phyloP scores from a whole-genome alignment of 1,140 invertebrate genomes.

The Cydia splendana region DNA sequence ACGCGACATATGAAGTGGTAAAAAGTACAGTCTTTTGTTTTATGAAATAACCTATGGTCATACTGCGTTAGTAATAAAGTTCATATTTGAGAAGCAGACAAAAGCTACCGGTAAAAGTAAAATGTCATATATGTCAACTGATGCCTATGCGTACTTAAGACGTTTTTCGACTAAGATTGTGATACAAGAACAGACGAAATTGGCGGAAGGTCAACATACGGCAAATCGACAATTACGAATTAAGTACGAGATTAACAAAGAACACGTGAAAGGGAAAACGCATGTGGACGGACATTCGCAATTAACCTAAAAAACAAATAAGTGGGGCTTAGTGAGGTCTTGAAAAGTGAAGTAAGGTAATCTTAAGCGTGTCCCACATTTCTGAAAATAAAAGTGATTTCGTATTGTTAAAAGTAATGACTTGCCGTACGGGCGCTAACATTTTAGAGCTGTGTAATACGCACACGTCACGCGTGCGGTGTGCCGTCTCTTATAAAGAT shows the following conservation, averaged over 20 bases:
- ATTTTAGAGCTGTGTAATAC: too few relatives aligned
- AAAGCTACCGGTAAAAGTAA: not conserved
- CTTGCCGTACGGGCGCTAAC: not conserved
- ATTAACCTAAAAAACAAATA: conserved; percentile 15
- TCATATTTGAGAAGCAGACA: not conserved
- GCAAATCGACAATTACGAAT: conserved; percentile 4
- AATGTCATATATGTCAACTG: not conserved
- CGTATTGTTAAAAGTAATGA: not conserved
- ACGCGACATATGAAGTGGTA: not conserved
- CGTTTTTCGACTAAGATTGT: not conserved
- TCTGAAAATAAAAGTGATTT: not conserved
- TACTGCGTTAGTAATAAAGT: not conserved
- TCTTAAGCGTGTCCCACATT: conserved; percentile 3
- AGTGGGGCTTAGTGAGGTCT: not conserved
- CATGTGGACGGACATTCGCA: conserved; percentile 7
- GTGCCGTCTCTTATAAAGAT: too few relatives aligned
- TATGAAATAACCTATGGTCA: not conserved
- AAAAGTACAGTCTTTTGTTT: not conserved
- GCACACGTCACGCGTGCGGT: too few relatives aligned
- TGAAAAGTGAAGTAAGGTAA: conserved; percentile 1
- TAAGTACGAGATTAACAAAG: conserved; percentile 8
- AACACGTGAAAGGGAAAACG: conserved; percentile 13
- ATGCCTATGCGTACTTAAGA: not conserved
- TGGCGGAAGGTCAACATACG: conserved; percentile 3
- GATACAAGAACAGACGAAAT: not conserved